A percentile compares a stretch with the other conserved stretches of the same genome.
These are phyloP conservation scores for Ditula angustiorana DNA, from an alignment of 2,888 invertebrate genomes.

Conservation along the genomic window DNA sequence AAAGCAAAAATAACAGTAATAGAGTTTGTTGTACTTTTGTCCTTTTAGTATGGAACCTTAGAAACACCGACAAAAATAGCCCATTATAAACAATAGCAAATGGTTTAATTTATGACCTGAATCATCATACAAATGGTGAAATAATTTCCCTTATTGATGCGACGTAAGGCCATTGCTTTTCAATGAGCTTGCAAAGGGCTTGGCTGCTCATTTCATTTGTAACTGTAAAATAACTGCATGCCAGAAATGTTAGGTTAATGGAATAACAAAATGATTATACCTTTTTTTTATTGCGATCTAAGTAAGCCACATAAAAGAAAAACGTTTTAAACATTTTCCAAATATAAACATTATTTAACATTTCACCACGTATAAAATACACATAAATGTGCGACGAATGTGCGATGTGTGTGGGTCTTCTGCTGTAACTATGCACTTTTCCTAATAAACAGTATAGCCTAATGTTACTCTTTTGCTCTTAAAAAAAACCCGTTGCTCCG, in stretches of 20 bases:
- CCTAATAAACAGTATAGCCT: no score
- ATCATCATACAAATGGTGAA: constrained; percentile 31
- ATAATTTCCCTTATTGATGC: constrained; percentile 29
- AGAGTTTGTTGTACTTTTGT: no score
- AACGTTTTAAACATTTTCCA: not conserved
- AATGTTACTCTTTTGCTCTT: no score
- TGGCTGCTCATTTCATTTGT: constrained; percentile 6
- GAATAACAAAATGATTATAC: not conserved
- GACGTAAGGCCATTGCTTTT: constrained; percentile 57
- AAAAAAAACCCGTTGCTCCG: no score
- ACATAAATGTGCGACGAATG: no score
- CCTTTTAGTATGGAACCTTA: not conserved
- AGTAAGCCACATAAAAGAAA: not conserved
- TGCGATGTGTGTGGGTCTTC: no score
- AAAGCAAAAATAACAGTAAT: no score
- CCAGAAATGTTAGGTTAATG: not conserved
- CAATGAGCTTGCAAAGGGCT: constrained; percentile 57
- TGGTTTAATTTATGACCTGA: constrained; percentile 27
- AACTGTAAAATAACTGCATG: constrained; percentile 13
- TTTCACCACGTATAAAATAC: no score
- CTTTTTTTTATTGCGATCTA: not conserved
- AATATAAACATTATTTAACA: no score
- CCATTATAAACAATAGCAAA: not conserved
- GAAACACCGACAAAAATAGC: not conserved
- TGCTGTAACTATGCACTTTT: no score